Conservation (phyloP, 1,140 invertebrate genomes). For the Listronotus oregonensis region DNA sequence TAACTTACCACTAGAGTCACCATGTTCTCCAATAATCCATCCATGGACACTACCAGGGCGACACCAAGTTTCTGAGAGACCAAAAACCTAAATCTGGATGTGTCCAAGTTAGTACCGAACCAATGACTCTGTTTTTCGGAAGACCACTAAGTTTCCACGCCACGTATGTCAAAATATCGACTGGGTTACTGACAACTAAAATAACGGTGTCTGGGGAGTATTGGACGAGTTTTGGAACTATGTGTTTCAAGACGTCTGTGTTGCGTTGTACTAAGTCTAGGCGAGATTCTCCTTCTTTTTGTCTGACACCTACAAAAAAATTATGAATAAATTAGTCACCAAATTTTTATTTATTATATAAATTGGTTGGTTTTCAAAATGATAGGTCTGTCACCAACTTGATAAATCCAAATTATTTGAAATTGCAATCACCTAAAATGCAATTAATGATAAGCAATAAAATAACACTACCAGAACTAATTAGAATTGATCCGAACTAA, state of each 20-base stretch:
- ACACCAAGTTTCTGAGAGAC: constrained; percentile 80
- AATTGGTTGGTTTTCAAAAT: too few relatives aligned
- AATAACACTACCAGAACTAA: too few relatives aligned
- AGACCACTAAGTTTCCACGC: constrained; percentile 87
- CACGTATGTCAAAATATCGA: constrained; percentile 88
- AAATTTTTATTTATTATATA: too few relatives aligned
- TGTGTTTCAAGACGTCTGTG: constrained; percentile 84
- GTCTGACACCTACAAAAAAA: constrained; percentile 67
- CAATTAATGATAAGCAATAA: too few relatives aligned
- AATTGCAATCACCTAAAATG: too few relatives aligned
- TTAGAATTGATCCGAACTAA: too few relatives aligned
- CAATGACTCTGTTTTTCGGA: constrained; percentile 83
- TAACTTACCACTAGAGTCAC: constrained; percentile 72
- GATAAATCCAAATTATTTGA: too few relatives aligned
- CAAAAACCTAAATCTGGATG: constrained; percentile 84
- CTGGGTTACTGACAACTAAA: constrained; percentile 89
- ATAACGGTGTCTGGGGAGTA: constrained; percentile 85
- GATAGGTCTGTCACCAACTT: too few relatives aligned
- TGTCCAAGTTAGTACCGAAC: constrained; percentile 93
- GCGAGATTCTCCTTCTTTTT: constrained; percentile 82
- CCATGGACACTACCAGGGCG: constrained; percentile 83
- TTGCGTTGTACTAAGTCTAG: constrained; percentile 85
- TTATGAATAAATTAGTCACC: too few relatives aligned
- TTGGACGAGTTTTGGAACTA: constrained; percentile 80
- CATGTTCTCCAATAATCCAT: constrained; percentile 88